Evolutionary conservation across 2,797 vertebrate species (phyloP), one percentile per base, ranked within the genome.

Genomic region (Gambusia yucatana): DNA sequence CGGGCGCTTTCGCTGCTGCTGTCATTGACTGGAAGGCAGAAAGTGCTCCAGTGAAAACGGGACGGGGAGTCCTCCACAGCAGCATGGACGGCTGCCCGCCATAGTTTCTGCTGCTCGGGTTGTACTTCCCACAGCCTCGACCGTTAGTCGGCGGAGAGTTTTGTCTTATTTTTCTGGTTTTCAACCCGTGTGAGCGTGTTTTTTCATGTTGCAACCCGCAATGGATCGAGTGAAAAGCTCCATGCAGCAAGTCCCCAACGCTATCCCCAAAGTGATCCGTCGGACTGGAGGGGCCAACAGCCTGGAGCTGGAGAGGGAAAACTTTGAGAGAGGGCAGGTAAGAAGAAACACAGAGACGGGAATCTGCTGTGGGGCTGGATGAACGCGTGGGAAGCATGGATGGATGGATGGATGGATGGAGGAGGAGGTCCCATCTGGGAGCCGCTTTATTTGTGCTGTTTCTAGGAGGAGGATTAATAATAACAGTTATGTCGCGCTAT

Each of bases 221-320:
- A 97, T 97, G 97, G 97, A 98, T 76, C 97, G 97, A 79, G 96
- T 97, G 88, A 96, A 97, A 90, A 97, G 96, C 94, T 98, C 97
- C 82, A 97, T 98, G 93, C 97, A 97, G 96, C 97, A 97, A 94
- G 97, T 97, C 79, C 94, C 97, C 81, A 98, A 97, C 93, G 96
- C 97, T 50, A 96, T 97, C 57, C 97, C 97, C 82, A 97, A 97
- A 96, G 96, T 97, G 88, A 96, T 96, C 91, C 94, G 96, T 80
- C 95, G 97, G 78, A 94, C 96, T n/a, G 97, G 96, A 47, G 97
- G 95, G 76, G 96, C 95, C 33, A 97, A 96, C 86, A 95, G 96
- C 75, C 93, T 97, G 89, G 96, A 97, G 85, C 94, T 95, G 73
- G 97, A 98, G 92, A 96, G 95, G 80, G 97, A 98, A 88, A 97